Base-by-base conservation (phyloP, 2,113 vertebrate species). In the Canis aureus region DNA sequence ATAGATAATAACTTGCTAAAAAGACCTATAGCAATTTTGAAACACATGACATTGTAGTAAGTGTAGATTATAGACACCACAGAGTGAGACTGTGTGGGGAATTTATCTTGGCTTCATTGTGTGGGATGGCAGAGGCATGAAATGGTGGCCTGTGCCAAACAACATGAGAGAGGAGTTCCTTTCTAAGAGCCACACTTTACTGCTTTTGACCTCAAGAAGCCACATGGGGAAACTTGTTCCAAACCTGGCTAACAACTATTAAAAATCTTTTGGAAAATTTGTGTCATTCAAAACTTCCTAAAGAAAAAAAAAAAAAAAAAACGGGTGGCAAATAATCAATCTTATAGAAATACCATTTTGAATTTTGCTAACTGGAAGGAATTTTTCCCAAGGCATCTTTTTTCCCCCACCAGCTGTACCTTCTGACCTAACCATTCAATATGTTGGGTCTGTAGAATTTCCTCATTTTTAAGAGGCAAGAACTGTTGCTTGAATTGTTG, bases 381-480 rank as follows among this genome's bases (percentile, higher is more conserved):
- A 27, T 87, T 96, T 89, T 74, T 8, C 35, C 43, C 59, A 16
- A 81, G n/a, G 27, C 22, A 8, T 82, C 8, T 74, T n/a, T 71
- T 62, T n/a, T 66, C 4, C 29, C 8, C 32, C 19, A 59, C 20
- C 62, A 93, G 13, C 19, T 57, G 3, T 25, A 76, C 11, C 35
- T 81, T 97, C 57, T 92, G 57, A 91, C 69, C 74, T 88, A 83
- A 89, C 27, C 67, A 55, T 29, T 91, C 43, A 74, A 17, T 76
- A 79, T 55, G 22, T 92, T 95, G 73, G 79, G 13, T 95, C 85
- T 94, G 73, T 94, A 91, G 89, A 89, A 79, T 91, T 96, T 94
- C 91, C 91, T 98, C 95, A 95, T 94, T 94, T 94, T 95, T 89
- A 85, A 27, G 79, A 67, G 62, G 78, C 32, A 73, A 94, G 81